phyloP scores from a whole-genome alignment of 1,140 invertebrate genomes.

The Oscheius sp. region DNA sequence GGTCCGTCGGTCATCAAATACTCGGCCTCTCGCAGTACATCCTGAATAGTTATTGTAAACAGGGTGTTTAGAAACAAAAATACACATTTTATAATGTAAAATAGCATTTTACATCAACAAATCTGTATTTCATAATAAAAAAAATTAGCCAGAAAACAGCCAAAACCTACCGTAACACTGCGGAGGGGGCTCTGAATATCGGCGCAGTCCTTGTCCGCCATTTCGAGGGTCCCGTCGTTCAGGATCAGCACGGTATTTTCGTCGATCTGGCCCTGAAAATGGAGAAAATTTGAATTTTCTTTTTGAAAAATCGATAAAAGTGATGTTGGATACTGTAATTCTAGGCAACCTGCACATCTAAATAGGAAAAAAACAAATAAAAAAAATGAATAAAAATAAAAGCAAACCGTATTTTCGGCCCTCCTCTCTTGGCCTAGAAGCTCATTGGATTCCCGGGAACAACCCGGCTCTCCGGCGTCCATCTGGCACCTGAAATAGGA shows the following conservation, averaged over 20 bases:
- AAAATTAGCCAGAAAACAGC: not conserved
- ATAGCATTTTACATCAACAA: not conserved
- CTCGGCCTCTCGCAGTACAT: slow-evolving; percentile 31
- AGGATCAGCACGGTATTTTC: slow-evolving; percentile 17
- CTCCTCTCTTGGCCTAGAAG: not conserved
- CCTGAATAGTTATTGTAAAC: slow-evolving; percentile 18
- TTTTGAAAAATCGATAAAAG: not conserved
- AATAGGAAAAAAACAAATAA: not conserved
- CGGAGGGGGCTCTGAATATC: slow-evolving; percentile 25
- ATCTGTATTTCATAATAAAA: not conserved
- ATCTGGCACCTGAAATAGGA: not conserved
- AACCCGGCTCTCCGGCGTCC: not conserved
- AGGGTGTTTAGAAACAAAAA: not conserved
- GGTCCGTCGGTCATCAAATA: slow-evolving; percentile 30
- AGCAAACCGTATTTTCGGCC: not conserved
- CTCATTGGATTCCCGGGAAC: not conserved
- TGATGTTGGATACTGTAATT: not conserved
- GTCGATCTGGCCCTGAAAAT: not conserved
- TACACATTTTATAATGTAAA: slow-evolving; percentile 9
- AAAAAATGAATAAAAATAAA: not conserved
- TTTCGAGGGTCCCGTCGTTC: slow-evolving; percentile 13
- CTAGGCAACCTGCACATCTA: not conserved
- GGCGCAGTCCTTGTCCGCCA: slow-evolving; percentile 16
- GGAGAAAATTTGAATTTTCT: not conserved
- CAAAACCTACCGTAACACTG: slow-evolving; percentile 22